A percentile compares a stretch with the other conserved stretches of the same genome.
Evolutionary conservation across 2,888 invertebrate species (phyloP).

Genomic region (Conops quadrifasciatus): DNA sequence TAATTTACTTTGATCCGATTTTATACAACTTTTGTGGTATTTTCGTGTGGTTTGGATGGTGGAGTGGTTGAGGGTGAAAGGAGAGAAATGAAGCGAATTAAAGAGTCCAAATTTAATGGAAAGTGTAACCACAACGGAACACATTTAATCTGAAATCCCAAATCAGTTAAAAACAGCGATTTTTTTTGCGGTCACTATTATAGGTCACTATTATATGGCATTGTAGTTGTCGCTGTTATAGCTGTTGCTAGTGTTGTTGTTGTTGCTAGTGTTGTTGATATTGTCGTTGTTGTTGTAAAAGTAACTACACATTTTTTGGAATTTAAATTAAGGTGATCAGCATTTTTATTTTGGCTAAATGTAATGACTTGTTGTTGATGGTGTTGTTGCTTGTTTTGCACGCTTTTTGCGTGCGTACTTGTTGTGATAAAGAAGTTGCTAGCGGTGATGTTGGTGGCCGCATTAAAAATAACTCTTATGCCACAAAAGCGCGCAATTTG

Average conservation of each 20-base stretch:
- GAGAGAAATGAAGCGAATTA: not conserved
- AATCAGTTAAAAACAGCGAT: too few relatives aligned
- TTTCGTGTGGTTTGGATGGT: not conserved
- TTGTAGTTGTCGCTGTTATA: not conserved
- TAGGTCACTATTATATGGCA: too few relatives aligned
- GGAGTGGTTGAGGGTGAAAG: not conserved
- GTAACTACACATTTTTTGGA: conserved; percentile 32
- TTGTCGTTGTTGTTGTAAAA: conserved; percentile 11
- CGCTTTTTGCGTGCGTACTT: not conserved
- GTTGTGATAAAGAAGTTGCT: conserved; percentile 5
- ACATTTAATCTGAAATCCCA: not conserved
- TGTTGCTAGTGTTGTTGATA: not conserved
- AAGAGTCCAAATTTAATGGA: not conserved
- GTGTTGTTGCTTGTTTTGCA: not conserved
- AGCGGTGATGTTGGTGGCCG: conserved; percentile 11
- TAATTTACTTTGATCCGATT: not conserved
- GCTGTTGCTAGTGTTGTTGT: not conserved
- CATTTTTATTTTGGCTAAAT: conserved; percentile 19
- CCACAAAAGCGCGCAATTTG: not conserved
- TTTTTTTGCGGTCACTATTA: not conserved
- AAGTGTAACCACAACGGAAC: conserved; percentile 5
- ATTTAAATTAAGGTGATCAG: conserved; percentile 39
- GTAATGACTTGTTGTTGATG: conserved; percentile 4
- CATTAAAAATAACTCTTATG: conserved; percentile 12
- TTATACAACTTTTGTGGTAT: not conserved